Conservation (phyloP, 2,888 invertebrate genomes). For the Camptogramma bilineatum region DNA sequence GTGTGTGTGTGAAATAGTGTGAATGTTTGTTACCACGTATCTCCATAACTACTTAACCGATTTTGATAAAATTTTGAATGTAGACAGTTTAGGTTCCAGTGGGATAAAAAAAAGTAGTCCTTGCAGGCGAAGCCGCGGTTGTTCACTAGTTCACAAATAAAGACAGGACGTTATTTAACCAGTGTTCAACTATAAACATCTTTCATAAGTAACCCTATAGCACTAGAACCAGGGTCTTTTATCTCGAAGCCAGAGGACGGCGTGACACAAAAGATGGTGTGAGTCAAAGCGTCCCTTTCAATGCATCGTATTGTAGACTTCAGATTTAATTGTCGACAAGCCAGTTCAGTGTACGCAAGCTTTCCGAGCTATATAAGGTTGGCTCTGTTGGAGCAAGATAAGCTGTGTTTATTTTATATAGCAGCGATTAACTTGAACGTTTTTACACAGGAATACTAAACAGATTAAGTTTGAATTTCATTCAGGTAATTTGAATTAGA, state of each 20-base stretch:
- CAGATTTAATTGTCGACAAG: slow-evolving; percentile 56
- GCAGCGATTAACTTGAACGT: slow-evolving; percentile 64
- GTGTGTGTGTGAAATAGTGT: no score
- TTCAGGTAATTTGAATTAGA: neutral
- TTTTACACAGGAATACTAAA: slow-evolving; percentile 41
- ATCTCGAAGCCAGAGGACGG: neutral
- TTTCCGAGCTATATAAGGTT: slow-evolving; percentile 69
- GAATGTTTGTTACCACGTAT: no score
- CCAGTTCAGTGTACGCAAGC: slow-evolving; percentile 54
- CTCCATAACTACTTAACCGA: no score
- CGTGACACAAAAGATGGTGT: slow-evolving; percentile 20
- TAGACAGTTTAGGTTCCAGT: no score
- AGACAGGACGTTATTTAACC: no score
- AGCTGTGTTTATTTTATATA: slow-evolving; percentile 75
- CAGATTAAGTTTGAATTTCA: slow-evolving; percentile 1
- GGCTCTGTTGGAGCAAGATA: slow-evolving; percentile 70
- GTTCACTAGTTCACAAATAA: no score
- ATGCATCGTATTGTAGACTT: slow-evolving; percentile 19
- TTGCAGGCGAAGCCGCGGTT: no score
- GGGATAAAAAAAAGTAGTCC: no score
- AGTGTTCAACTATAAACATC: no score
- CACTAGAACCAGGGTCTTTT: no score
- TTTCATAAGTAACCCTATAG: no score
- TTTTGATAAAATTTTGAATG: no score
- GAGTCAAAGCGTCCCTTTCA: slow-evolving; percentile 8